Evolutionary conservation across 1,140 invertebrate species (phyloP).

Genomic region (Ladona fulva): DNA sequence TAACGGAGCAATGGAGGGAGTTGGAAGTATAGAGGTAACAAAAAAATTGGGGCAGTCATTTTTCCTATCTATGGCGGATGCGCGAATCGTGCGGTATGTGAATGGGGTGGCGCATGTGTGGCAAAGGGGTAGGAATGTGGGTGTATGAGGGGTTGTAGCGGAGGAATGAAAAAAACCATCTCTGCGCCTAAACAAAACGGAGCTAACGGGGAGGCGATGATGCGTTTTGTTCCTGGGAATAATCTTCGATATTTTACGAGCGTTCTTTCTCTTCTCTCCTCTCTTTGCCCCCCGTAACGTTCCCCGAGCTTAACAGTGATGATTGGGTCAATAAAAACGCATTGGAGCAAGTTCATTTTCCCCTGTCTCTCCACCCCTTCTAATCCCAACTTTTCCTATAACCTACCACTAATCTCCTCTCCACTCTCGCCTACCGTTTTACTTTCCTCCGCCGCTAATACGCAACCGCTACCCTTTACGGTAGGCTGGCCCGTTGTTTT

Average conservation of each 20-base stretch:
- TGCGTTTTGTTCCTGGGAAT: background rate
- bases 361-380: background rate
- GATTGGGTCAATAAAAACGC: background rate
- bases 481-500: no score
- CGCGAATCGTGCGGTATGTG: background rate
- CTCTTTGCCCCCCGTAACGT: background rate
- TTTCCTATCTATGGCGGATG: background rate
- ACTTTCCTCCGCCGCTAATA: no score
- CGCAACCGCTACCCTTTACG: no score
- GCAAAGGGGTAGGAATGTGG: background rate
- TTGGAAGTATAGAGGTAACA: background rate
- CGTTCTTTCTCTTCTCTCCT: background rate
- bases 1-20: background rate
- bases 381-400: background rate
- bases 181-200: background rate
- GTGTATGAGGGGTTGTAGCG: background rate
- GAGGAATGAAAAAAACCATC: background rate
- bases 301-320: background rate
- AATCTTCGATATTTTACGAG: conserved; percentile 3
- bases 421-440: no score
- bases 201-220: background rate
- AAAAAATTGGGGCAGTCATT: conserved; percentile 1
- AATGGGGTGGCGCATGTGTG: background rate
- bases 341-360: background rate
- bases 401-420: no score